These are phyloP conservation scores for Arbacia lixula DNA, from an alignment of 53 echinoderm and acorn worm species.

Conservation along the genomic window DNA sequence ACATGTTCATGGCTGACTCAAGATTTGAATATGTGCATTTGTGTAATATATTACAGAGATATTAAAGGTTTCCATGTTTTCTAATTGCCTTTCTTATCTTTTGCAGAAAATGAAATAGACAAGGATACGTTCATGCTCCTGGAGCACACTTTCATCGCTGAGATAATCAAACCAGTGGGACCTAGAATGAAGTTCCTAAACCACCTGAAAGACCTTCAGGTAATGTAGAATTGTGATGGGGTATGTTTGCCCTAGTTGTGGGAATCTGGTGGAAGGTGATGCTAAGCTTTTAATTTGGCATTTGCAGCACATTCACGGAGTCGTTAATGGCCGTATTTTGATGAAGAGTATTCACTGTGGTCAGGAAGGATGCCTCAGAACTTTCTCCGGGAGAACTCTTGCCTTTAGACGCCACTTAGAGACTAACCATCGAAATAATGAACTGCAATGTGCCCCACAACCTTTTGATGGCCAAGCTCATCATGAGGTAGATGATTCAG, in stretches of 20 bases:
- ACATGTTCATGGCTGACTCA: too few relatives aligned
- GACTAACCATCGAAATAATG: neutral
- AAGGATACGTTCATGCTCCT: conserved; percentile 56
- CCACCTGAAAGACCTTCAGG: conserved; percentile 22
- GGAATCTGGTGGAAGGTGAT: conserved; percentile 45
- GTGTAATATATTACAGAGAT: too few relatives aligned
- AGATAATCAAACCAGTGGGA: conserved; percentile 40
- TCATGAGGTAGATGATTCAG: conserved; percentile 5
- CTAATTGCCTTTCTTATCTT: neutral
- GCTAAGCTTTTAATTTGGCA: conserved; percentile 60
- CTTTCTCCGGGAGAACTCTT: conserved; percentile 33
- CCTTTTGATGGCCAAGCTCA: neutral
- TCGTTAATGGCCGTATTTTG: conserved; percentile 41
- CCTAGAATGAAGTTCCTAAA: conserved; percentile 25
- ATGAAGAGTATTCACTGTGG: conserved; percentile 22
- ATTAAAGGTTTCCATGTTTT: too few relatives aligned
- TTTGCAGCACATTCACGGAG: conserved; percentile 45
- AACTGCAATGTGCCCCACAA: neutral
- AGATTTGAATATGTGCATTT: too few relatives aligned
- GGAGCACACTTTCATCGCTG: conserved; percentile 2
- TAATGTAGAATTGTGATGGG: conserved; percentile 50
- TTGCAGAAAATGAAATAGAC: conserved; percentile 62
- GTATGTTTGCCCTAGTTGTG: conserved; percentile 60
- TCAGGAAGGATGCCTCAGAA: conserved; percentile 41
- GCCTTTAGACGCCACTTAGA: conserved; percentile 18